phyloP scores from a whole-genome alignment of 2,113 vertebrate species.

The Peromyscus maniculatus region DNA sequence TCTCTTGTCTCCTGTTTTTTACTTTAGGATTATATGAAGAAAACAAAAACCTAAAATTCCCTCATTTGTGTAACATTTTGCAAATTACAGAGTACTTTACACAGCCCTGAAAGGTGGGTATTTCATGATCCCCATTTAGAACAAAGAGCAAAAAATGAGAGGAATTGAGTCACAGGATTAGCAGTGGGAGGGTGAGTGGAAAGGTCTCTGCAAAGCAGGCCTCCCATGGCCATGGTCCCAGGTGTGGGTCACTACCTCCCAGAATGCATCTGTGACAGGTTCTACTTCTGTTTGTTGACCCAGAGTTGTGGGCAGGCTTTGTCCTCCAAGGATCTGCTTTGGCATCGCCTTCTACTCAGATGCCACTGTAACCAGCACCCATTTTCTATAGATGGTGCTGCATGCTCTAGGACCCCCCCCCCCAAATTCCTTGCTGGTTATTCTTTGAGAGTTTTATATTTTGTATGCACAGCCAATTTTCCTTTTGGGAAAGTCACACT shows the following conservation, averaged over 20 bases:
- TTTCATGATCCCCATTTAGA: constrained; percentile 66
- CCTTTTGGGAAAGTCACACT: background rate
- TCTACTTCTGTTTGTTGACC: background rate
- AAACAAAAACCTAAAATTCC: constrained; percentile 48
- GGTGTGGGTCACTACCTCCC: background rate
- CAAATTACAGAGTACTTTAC: constrained; percentile 61
- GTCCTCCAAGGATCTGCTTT: background rate
- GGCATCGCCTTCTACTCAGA: background rate
- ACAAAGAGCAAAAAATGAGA: constrained; percentile 17
- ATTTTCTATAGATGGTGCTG: background rate
- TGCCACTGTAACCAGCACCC: too few species aligned
- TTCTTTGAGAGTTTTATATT: background rate
- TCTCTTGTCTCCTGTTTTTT: constrained; percentile 41
- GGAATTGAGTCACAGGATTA: constrained; percentile 33
- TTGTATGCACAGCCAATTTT: background rate
- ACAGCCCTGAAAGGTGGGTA: constrained; percentile 53
- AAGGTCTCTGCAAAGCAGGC: background rate
- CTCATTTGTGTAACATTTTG: constrained; percentile 39
- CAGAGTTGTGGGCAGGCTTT: background rate
- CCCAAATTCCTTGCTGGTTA: background rate
- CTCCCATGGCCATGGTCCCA: background rate
- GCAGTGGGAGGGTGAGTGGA: background rate
- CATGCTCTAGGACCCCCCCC: background rate
- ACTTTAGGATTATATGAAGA: constrained; percentile 57
- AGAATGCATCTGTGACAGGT: background rate